Percentiles rank a stretch among this genome's conserved stretches.
Evolutionary conservation across 1,140 invertebrate genomes (phyloP).

Genomic region (Portunus trituberculatus): DNA sequence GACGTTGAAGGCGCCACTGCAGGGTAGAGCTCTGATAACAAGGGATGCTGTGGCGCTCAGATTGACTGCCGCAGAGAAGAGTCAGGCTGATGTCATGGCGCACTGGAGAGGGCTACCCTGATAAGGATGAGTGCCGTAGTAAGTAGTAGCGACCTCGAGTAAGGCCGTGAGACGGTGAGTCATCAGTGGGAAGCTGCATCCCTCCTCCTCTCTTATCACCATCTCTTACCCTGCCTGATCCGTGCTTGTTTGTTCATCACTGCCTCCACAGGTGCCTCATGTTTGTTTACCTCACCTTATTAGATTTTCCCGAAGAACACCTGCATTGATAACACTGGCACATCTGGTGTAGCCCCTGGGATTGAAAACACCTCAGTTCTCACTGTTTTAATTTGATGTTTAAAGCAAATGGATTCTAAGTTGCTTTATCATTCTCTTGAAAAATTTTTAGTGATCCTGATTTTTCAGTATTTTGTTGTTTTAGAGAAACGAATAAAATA

Average conservation of each 20-base stretch:
- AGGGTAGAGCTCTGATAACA: not conserved
- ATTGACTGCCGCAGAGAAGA: slow-evolving; percentile 5
- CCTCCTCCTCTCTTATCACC: not conserved
- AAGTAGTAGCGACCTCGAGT: slow-evolving; percentile 50
- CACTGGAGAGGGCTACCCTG: not conserved
- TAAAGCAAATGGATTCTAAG: too few relatives aligned
- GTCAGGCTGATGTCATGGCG: slow-evolving; percentile 14
- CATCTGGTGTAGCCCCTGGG: too few relatives aligned
- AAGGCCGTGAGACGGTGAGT: slow-evolving; percentile 38
- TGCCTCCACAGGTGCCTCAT: not conserved
- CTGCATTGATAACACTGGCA: too few relatives aligned
- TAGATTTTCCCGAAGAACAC: not conserved
- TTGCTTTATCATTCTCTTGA: too few relatives aligned
- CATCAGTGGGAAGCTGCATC: slow-evolving; percentile 6
- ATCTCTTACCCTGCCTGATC: not conserved
- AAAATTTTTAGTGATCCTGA: too few relatives aligned
- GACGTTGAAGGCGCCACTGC: not conserved
- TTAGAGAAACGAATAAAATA: too few relatives aligned
- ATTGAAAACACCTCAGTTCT: too few relatives aligned
- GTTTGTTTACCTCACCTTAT: not conserved
- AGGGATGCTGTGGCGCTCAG: not conserved
- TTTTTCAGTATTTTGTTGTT: too few relatives aligned
- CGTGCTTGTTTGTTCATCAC: not conserved
- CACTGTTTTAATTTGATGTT: too few relatives aligned
- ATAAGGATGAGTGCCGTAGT: slow-evolving; percentile 39